phyloP scores from a whole-genome alignment of 30 jellyfish, hydroid and myxozoan species.

The Aurelia aurita region DNA sequence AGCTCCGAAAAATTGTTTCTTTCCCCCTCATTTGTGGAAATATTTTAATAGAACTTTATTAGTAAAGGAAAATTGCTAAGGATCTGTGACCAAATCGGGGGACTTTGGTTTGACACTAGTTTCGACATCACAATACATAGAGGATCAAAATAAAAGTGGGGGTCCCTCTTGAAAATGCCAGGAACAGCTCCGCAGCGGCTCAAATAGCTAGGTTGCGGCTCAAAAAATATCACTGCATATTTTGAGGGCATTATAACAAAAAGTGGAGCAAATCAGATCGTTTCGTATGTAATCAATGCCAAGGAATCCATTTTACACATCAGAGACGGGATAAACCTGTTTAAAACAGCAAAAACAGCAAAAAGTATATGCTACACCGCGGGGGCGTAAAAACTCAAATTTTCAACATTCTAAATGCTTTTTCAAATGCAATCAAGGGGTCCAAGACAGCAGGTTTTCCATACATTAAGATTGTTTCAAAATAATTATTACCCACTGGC shows the following conservation, averaged over 20 bases:
- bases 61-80: conserved; percentile 46
- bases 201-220: conserved; percentile 18
- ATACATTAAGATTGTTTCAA: too few species aligned
- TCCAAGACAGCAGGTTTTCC: too few species aligned
- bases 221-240: conserved; percentile 10
- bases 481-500: too few species aligned
- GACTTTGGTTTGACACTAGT: conserved; percentile 57
- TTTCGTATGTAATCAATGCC: conserved; percentile 11
- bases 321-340: neutral
- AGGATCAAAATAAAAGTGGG: conserved; percentile 48
- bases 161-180: conserved; percentile 63
- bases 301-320: conserved; percentile 32
- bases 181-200: conserved; percentile 68
- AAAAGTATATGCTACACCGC: too few species aligned
- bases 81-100: conserved; percentile 61
- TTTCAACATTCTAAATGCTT: too few species aligned
- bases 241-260: conserved; percentile 21
- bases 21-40: too few species aligned
- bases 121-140: conserved; percentile 39
- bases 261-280: conserved; percentile 3
- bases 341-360: too few species aligned
- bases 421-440: too few species aligned
- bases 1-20: too few species aligned
- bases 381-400: too few species aligned
- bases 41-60: too few species aligned